phyloP scores from a whole-genome alignment of 2,888 invertebrate species.

The Heliconius ismenius region DNA sequence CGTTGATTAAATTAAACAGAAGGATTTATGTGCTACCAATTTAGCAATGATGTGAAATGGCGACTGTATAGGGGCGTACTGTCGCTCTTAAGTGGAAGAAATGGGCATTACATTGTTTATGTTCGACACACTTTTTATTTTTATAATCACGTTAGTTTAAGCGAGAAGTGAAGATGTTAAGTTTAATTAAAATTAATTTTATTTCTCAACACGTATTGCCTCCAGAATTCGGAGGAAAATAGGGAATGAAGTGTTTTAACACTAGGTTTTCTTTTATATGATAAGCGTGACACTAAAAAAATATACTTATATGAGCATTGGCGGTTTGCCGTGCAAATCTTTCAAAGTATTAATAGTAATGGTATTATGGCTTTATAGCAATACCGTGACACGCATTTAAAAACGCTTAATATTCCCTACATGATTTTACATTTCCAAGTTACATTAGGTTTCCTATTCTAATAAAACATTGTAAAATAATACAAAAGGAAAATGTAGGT shows the following conservation, averaged over 20 bases:
- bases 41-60: conserved; percentile 78
- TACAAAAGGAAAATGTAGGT: conserved; percentile 20
- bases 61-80: conserved; percentile 68
- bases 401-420: not conserved
- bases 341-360: not conserved
- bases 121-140: conserved; percentile 33
- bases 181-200: conserved; percentile 25
- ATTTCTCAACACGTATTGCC: not conserved
- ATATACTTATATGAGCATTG: not conserved
- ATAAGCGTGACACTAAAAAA: no score
- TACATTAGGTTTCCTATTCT: not conserved
- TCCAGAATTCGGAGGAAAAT: no score
- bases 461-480: not conserved
- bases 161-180: conserved; percentile 2
- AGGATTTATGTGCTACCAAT: conserved; percentile 77
- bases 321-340: not conserved
- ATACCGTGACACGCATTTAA: not conserved
- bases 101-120: conserved; percentile 48
- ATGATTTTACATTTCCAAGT: not conserved
- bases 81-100: conserved; percentile 62
- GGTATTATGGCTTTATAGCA: not conserved
- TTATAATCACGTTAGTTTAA: conserved; percentile 16
- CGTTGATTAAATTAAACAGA: conserved; percentile 80
- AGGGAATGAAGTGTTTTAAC: no score
- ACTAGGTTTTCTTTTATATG: no score